A percentile compares a stretch with the other conserved stretches of the same genome.
Evolutionary conservation across 2,888 invertebrate genomes (phyloP).

Genomic region (Sabatieria punctata): DNA sequence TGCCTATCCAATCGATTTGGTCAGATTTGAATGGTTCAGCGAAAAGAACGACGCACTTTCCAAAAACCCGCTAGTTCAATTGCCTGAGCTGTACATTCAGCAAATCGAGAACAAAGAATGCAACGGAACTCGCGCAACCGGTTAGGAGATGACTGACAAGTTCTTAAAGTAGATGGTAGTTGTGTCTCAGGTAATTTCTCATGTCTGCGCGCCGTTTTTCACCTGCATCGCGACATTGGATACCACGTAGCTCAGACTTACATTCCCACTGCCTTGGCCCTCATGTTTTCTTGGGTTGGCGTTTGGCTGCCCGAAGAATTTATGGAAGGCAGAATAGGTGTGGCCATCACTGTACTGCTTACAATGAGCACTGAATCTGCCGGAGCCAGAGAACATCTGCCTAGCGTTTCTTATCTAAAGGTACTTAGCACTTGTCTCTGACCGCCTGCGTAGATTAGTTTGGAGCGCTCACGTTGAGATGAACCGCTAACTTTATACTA

Average conservation of each 20-base stretch:
- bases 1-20: conserved; percentile 27
- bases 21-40: conserved; percentile 30
- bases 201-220: conserved; percentile 25
- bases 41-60: conserved; percentile 24
- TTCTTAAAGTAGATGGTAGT: not conserved
- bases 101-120: conserved; percentile 21
- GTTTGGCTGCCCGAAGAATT: conserved; percentile 31
- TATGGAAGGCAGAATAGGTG: conserved; percentile 30
- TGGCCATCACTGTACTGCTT: conserved; percentile 28
- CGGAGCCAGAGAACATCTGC: conserved; percentile 27
- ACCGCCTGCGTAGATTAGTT: not conserved
- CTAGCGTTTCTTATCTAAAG: conserved; percentile 28
- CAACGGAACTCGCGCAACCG: conserved; percentile 16
- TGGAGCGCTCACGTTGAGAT: not conserved
- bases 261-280: conserved; percentile 26
- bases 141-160: not conserved
- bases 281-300: conserved; percentile 31
- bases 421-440: conserved; percentile 6
- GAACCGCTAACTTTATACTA: not conserved
- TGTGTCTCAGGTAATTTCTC: conserved; percentile 19
- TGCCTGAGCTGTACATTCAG: conserved; percentile 27
- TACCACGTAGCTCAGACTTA: conserved; percentile 29
- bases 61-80: conserved; percentile 28
- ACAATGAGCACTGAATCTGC: conserved; percentile 29
- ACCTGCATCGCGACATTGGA: conserved; percentile 27